Evolutionary conservation across 2,888 invertebrate genomes (phyloP).

Genomic region (Liodrosophila aerea): DNA sequence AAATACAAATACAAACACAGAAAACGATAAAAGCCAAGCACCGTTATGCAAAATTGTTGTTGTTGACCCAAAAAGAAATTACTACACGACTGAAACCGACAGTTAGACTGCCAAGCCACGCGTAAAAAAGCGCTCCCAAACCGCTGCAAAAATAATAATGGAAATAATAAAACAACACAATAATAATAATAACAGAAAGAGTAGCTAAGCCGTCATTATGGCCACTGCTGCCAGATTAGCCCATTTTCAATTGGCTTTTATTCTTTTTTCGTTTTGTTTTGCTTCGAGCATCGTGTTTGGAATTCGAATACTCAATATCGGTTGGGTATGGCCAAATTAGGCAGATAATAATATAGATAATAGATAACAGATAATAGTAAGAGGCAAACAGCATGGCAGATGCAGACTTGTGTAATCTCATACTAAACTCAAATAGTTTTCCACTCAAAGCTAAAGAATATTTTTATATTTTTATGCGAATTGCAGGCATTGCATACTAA

Average conservation of each 20-base stretch:
- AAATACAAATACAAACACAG: conserved; percentile 6
- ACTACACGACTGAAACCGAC: conserved; percentile 40
- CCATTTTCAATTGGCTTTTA: conserved; percentile 28
- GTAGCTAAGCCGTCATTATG: conserved; percentile 19
- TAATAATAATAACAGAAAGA: conserved; percentile 17
- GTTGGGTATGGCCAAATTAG: conserved; percentile 31
- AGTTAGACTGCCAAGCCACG: conserved; percentile 53
- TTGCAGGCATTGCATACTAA: conserved; percentile 40
- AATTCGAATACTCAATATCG: conserved; percentile 39
- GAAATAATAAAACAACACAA: conserved; percentile 5
- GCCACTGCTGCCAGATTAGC: conserved; percentile 26
- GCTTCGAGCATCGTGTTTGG: conserved; percentile 29
- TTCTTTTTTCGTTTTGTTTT: conserved; percentile 36
- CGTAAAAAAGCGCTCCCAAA: conserved; percentile 48
- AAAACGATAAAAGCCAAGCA: conserved; percentile 31
- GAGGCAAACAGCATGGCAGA: conserved; percentile 28
- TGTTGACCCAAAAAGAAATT: conserved; percentile 67
- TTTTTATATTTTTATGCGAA: conserved; percentile 15
- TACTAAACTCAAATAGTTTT: conserved; percentile 25
- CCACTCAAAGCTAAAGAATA: neutral
- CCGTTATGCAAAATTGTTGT: conserved; percentile 67
- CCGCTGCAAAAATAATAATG: conserved; percentile 15
- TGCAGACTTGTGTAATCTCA: conserved; percentile 22
- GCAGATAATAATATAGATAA: conserved; percentile 22
- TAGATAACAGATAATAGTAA: conserved; percentile 1